Conservation (phyloP, 2,797 vertebrate genomes). For the Platyrinchus mystaceus region DNA sequence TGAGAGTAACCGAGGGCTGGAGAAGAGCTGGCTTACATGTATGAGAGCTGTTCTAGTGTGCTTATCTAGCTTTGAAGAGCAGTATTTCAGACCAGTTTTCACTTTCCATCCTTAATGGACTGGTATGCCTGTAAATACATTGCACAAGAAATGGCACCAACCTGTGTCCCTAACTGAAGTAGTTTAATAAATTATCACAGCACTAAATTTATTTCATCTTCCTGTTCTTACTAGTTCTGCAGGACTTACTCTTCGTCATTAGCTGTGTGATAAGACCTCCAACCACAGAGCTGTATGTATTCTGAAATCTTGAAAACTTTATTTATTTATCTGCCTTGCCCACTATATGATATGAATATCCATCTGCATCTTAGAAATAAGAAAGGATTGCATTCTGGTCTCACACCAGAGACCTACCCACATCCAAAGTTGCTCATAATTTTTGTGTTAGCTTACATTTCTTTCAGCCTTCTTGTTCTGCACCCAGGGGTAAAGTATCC, state of each 20-base stretch:
- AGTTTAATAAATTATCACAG: not conserved
- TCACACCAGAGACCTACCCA: not conserved
- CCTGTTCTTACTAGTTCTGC: not conserved
- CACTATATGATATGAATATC: not conserved
- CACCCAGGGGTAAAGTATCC: constrained; percentile 44
- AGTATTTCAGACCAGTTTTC: not conserved
- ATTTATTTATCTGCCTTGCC: constrained; percentile 27
- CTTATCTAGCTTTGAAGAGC: not conserved
- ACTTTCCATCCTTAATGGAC: not conserved
- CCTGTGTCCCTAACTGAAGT: not conserved
- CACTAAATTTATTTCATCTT: not conserved
- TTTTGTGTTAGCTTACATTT: constrained; percentile 20
- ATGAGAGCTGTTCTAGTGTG: not conserved
- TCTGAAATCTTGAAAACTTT: not conserved
- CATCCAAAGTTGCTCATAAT: constrained; percentile 42
- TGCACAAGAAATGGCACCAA: not conserved
- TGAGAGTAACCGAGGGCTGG: not conserved
- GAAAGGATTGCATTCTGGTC: not conserved
- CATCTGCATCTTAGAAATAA: constrained; percentile 5
- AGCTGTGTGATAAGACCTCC: not conserved
- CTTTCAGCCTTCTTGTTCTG: constrained; percentile 21
- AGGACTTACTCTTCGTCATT: not conserved
- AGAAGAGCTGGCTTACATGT: not conserved
- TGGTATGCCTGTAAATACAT: not conserved
- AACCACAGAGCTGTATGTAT: not conserved